These are phyloP conservation scores for Furcifer pardalis DNA, from an alignment of 2,797 vertebrate genomes.

Conservation along the genomic window DNA sequence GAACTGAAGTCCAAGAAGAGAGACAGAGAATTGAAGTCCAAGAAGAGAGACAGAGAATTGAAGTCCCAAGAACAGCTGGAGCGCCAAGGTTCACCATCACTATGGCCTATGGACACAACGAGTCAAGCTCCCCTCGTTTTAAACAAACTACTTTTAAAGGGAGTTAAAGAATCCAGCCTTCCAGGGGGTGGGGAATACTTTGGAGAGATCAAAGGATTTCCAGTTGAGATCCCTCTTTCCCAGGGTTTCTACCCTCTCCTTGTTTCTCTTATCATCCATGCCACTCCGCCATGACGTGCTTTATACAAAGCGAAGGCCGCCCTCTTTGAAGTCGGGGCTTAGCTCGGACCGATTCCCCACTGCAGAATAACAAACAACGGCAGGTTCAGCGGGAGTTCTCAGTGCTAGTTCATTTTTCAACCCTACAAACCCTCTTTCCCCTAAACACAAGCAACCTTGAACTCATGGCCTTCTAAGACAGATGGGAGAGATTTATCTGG, in stretches of 20 bases:
- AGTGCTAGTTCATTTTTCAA: constrained; percentile 85
- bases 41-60: too few species aligned
- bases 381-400: constrained; percentile 86
- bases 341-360: constrained; percentile 82
- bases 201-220: constrained; percentile 85
- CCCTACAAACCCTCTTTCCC: constrained; percentile 82
- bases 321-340: constrained; percentile 90
- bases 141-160: background rate
- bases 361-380: constrained; percentile 92
- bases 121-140: background rate
- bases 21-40: too few species aligned
- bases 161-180: constrained; percentile 79
- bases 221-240: constrained; percentile 84
- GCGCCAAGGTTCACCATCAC: too few species aligned
- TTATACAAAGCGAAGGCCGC: constrained; percentile 85
- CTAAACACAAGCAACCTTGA: constrained; percentile 84
- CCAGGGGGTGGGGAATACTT: constrained; percentile 89
- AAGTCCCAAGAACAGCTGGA: too few species aligned
- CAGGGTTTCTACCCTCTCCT: constrained; percentile 82
- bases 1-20: too few species aligned
- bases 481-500: constrained; percentile 84
- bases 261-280: constrained; percentile 90
- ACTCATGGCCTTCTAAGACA: constrained; percentile 76
- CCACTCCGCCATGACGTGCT: constrained; percentile 86
- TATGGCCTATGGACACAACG: background rate